Percentiles rank a stretch among this genome's conserved stretches.
phyloP scores from a whole-genome alignment of 1,140 invertebrate genomes.

The Zaprionus ornatus region DNA sequence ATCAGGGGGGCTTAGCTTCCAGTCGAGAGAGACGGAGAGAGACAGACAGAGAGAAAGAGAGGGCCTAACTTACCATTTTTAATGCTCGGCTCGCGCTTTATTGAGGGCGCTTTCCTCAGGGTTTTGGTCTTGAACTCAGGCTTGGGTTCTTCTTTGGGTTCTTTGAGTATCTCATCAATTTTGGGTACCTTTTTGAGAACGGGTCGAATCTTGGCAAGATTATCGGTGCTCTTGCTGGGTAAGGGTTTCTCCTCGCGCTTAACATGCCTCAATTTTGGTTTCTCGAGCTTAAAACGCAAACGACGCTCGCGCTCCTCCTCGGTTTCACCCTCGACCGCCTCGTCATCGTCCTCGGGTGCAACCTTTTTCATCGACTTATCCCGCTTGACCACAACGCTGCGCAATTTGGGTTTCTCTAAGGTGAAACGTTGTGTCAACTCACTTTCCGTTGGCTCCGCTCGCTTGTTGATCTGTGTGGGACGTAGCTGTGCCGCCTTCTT shows the following conservation, averaged over 20 bases:
- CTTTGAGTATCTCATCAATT: constrained; percentile 80
- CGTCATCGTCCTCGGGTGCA: constrained; percentile 72
- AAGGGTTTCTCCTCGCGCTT: constrained; percentile 80
- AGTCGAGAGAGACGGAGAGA: constrained; percentile 16
- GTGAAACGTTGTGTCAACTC: constrained; percentile 81
- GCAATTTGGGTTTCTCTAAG: constrained; percentile 80
- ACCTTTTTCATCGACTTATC: constrained; percentile 79
- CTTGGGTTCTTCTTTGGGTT: constrained; percentile 82
- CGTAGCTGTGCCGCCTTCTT: constrained; percentile 69
- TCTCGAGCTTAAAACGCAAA: constrained; percentile 77
- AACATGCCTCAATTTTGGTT: constrained; percentile 77
- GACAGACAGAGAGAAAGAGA: constrained; percentile 5
- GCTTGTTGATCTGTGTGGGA: constrained; percentile 69
- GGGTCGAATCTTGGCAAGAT: constrained; percentile 75
- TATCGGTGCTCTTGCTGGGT: constrained; percentile 78
- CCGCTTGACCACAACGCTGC: constrained; percentile 75
- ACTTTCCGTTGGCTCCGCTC: constrained; percentile 65
- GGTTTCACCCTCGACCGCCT: constrained; percentile 76
- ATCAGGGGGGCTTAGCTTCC: constrained; percentile 60
- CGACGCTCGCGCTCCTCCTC: constrained; percentile 76
- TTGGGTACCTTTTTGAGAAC: constrained; percentile 80
- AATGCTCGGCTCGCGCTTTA: constrained; percentile 76
- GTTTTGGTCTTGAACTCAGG: constrained; percentile 82
- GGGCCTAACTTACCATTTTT: constrained; percentile 75
- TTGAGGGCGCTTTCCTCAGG: constrained; percentile 77